Evolutionary conservation across 2,797 vertebrate genomes (phyloP).

Genomic region (Clarias pachynema): DNA sequence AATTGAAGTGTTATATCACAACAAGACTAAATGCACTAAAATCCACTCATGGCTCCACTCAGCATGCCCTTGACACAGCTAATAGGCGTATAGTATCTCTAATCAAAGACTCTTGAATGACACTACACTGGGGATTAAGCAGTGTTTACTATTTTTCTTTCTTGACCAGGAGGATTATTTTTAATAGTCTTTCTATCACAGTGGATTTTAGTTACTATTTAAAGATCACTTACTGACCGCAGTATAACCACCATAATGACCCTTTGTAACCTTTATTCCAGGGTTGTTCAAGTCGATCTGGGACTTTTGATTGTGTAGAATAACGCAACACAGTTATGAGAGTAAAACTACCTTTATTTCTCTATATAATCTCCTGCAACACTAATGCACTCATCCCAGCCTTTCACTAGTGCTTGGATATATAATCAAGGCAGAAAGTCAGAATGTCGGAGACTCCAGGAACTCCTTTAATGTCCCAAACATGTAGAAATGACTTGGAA

Average conservation of each 20-base stretch:
- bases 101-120: constrained; percentile 33
- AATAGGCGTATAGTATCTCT: constrained; percentile 29
- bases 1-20: constrained; percentile 38
- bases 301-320: too few relatives aligned
- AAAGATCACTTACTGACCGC: neutral
- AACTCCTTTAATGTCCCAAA: too few relatives aligned
- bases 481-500: too few relatives aligned
- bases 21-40: constrained; percentile 26
- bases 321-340: too few relatives aligned
- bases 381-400: too few relatives aligned
- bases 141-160: neutral
- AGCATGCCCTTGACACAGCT: constrained; percentile 24
- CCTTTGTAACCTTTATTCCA: neutral
- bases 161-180: neutral
- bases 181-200: neutral
- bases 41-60: constrained; percentile 22
- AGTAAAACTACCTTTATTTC: too few relatives aligned
- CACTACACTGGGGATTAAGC: neutral
- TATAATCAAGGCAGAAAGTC: too few relatives aligned
- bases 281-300: too few relatives aligned
- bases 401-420: too few relatives aligned
- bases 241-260: neutral
- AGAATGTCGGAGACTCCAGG: too few relatives aligned
- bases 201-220: neutral
- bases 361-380: too few relatives aligned